Conservation (phyloP, 2,113 vertebrate genomes). For the Proteles cristata region DNA sequence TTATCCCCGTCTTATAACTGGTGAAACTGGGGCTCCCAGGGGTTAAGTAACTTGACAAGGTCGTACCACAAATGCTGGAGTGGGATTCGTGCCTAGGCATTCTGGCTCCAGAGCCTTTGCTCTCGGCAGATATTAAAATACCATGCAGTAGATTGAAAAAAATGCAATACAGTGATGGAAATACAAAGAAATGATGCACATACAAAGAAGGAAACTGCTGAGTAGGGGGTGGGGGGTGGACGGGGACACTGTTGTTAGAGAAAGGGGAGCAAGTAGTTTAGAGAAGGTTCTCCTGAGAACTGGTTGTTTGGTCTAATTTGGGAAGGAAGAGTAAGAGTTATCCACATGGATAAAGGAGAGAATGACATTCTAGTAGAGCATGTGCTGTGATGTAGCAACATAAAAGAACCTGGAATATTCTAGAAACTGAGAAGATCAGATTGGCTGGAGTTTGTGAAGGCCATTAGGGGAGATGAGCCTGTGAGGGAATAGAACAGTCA, state of each 20-base stretch:
- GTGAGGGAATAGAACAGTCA: neutral
- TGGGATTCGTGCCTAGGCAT: neutral
- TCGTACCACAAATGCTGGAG: neutral
- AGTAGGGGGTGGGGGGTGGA: neutral
- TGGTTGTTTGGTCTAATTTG: neutral
- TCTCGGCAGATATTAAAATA: conserved; percentile 43
- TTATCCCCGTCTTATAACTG: neutral
- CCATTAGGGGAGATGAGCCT: neutral
- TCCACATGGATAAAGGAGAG: neutral
- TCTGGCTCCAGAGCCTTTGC: neutral
- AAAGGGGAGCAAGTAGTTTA: neutral
- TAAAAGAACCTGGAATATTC: neutral
- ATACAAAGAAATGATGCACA: neutral
- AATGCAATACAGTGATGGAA: neutral
- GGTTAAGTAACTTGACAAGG: neutral
- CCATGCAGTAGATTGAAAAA: neutral
- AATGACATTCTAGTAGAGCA: neutral
- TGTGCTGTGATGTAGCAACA: neutral
- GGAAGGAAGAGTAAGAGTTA: neutral
- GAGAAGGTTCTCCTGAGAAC: neutral
- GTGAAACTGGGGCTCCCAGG: neutral
- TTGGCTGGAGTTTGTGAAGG: neutral
- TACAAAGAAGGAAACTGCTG: neutral
- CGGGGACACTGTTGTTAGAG: neutral
- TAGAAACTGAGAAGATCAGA: neutral